Percentiles rank a stretch among this genome's conserved stretches.
Conservation (phyloP, 2,888 invertebrate genomes). For the Caenorhabditis panamensis region DNA sequence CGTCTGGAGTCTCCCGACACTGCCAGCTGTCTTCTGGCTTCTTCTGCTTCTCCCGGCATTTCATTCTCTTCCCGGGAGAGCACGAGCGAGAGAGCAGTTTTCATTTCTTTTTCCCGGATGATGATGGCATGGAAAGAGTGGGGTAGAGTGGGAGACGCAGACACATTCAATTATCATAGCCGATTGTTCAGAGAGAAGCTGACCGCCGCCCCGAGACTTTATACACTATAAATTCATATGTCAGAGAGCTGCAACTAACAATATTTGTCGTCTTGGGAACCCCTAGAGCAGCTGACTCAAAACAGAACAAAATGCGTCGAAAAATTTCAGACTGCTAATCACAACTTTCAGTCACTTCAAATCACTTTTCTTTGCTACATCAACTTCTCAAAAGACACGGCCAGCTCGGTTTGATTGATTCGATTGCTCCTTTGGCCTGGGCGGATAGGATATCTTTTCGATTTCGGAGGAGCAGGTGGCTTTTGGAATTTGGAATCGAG, state of each 20-base stretch:
- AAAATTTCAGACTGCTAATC: no score
- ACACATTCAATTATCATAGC: conserved; percentile 6
- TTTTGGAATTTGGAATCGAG: no score
- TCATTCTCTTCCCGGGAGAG: no score
- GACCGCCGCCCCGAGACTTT: no score
- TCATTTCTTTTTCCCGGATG: not conserved
- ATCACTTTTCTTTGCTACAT: not conserved
- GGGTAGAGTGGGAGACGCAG: not conserved
- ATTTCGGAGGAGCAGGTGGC: conserved; percentile 18
- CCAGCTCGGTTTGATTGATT: conserved; percentile 34
- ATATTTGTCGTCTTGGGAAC: no score
- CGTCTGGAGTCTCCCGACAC: not conserved
- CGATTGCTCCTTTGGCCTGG: conserved; percentile 22
- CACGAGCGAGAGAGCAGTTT: conserved; percentile 2
- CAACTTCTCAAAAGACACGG: not conserved
- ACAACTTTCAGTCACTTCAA: no score
- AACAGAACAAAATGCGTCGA: no score
- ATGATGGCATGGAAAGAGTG: not conserved
- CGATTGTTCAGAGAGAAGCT: not conserved
- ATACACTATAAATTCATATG: no score
- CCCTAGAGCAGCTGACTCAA: no score
- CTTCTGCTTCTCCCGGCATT: conserved; percentile 19
- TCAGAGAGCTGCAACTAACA: no score
- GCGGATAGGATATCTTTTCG: no score
- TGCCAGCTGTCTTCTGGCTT: conserved; percentile 51